phyloP scores from a whole-genome alignment of 2,888 invertebrate species.

The Sesamia inferens region DNA sequence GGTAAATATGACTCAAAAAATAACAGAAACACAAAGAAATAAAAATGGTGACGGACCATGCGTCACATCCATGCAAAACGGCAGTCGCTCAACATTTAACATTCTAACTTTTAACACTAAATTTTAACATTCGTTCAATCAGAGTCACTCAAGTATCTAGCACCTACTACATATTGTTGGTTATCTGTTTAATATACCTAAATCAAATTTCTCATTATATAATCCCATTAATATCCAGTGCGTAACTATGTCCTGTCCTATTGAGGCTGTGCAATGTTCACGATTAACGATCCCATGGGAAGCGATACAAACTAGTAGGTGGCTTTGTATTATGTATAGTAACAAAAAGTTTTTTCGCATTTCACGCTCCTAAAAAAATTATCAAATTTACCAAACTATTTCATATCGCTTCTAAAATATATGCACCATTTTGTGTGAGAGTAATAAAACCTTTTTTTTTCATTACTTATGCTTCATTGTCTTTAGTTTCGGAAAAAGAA shows the following conservation, averaged over 20 bases:
- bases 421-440: too few species aligned
- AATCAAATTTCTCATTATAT: conserved; percentile 39
- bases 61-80: too few species aligned
- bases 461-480: neutral
- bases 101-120: too few species aligned
- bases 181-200: conserved; percentile 21
- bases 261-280: neutral
- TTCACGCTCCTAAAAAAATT: neutral
- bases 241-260: conserved; percentile 23
- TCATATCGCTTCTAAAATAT: neutral
- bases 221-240: conserved; percentile 24
- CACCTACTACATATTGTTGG: neutral
- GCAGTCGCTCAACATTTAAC: too few species aligned
- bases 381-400: neutral
- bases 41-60: too few species aligned
- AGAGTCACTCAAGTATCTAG: neutral
- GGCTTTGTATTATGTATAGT: neutral
- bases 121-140: neutral
- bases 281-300: conserved; percentile 1
- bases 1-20: too few species aligned
- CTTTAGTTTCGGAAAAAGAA: neutral
- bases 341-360: neutral
- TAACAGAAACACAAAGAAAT: too few species aligned
- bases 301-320: neutral
- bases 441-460: neutral